phyloP scores from a whole-genome alignment of 2,888 invertebrate species.

The Hybos culiciformis region DNA sequence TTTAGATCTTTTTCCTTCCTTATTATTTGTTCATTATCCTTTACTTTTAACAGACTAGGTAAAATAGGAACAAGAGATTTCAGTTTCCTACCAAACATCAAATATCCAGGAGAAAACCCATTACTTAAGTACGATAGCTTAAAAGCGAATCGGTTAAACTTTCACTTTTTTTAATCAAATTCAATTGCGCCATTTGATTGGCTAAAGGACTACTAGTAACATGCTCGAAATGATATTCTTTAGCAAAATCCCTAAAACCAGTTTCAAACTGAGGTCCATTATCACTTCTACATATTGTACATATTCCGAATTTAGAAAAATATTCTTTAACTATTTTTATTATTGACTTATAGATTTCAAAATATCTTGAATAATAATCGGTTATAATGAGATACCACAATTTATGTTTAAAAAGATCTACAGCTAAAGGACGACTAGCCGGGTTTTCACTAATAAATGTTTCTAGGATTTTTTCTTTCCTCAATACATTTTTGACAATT shows the following conservation, averaged over 20 bases:
- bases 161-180: too few relatives aligned
- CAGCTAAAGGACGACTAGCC: conserved; percentile 6
- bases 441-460: conserved; percentile 3
- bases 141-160: too few relatives aligned
- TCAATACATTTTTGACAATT: conserved; percentile 7
- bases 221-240: too few relatives aligned
- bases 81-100: too few relatives aligned
- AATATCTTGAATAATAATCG: conserved; percentile 8
- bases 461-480: not conserved
- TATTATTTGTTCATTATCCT: too few relatives aligned
- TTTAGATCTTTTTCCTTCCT: too few relatives aligned
- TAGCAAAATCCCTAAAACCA: too few relatives aligned
- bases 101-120: too few relatives aligned
- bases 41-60: too few relatives aligned
- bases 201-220: too few relatives aligned
- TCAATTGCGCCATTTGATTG: conserved; percentile 7
- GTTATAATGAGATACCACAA: conserved; percentile 9
- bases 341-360: conserved; percentile 6
- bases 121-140: too few relatives aligned
- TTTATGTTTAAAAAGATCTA: conserved; percentile 9
- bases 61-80: too few relatives aligned
- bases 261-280: conserved; percentile 5
- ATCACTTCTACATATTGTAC: conserved; percentile 5
- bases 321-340: conserved; percentile 4
- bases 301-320: conserved; percentile 8